A percentile compares a stretch with the other conserved stretches of the same genome.
phyloP scores from a whole-genome alignment of 2,888 invertebrate species.

The Galeruca laticollis region DNA sequence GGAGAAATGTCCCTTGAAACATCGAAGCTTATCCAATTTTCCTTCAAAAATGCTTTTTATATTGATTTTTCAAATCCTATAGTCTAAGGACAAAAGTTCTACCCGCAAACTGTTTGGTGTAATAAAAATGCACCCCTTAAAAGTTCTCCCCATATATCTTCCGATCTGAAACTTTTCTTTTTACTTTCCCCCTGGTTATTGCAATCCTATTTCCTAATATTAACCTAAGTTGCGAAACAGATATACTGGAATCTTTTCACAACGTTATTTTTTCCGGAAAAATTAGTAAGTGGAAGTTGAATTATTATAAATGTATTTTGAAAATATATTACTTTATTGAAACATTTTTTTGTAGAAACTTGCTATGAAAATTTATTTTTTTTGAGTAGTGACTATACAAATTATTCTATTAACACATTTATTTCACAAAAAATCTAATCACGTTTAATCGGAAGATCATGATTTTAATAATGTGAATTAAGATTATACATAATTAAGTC shows the following conservation, averaged over 20 bases:
- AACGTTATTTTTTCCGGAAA: constrained; percentile 15
- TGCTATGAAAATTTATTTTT: too few species aligned
- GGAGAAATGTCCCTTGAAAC: neutral
- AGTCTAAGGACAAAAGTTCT: constrained; percentile 18
- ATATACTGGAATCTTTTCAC: constrained; percentile 13
- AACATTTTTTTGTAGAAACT: too few species aligned
- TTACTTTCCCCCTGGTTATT: constrained; percentile 13
- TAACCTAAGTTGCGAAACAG: constrained; percentile 21
- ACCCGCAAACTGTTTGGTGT: constrained; percentile 24
- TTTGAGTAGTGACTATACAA: too few species aligned
- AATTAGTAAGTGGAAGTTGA: neutral
- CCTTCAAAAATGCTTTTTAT: constrained; percentile 5
- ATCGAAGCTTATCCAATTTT: constrained; percentile 17
- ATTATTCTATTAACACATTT: too few species aligned
- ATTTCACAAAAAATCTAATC: too few species aligned
- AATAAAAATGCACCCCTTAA: constrained; percentile 27
- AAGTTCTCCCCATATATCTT: constrained; percentile 23
- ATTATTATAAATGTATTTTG: neutral
- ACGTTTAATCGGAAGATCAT: too few species aligned
- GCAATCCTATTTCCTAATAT: constrained; percentile 28
- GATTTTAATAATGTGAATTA: too few species aligned
- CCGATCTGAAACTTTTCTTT: constrained; percentile 19
- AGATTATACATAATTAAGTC: too few species aligned
- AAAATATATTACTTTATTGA: too few species aligned
- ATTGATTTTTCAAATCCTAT: constrained; percentile 28